These are phyloP conservation scores for Benitochromis conjunctus DNA, from an alignment of 2,113 vertebrate species.

Conservation along the genomic window DNA sequence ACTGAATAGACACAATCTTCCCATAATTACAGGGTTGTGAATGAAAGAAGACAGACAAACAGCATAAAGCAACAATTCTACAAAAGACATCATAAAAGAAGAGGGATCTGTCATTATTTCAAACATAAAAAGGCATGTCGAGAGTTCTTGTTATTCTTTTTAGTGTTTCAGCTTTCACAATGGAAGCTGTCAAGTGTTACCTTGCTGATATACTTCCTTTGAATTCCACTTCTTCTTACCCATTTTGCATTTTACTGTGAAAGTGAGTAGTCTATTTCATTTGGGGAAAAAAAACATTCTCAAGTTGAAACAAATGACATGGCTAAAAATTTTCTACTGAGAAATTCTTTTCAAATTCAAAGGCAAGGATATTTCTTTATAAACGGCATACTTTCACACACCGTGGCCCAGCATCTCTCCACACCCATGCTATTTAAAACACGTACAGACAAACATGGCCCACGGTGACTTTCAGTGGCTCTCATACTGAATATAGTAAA, in stretches of 20 bases:
- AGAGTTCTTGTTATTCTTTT: neutral
- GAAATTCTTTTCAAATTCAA: neutral
- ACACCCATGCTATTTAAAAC: neutral
- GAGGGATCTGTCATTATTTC: neutral
- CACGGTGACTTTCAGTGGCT: neutral
- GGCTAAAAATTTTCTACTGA: conserved; percentile 3
- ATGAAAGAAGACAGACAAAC: conserved; percentile 5
- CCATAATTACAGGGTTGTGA: conserved; percentile 30
- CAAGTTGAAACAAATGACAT: neutral
- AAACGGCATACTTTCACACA: conserved; percentile 12
- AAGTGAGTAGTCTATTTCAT: neutral
- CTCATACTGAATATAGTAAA: neutral
- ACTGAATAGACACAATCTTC: neutral
- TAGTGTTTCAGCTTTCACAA: neutral
- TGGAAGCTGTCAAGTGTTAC: neutral
- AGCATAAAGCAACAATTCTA: neutral
- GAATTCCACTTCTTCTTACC: neutral
- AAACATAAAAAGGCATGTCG: neutral
- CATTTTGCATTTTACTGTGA: neutral
- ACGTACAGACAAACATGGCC: neutral
- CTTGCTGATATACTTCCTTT: neutral
- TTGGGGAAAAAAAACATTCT: neutral
- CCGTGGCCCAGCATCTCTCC: neutral
- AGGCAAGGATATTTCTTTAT: neutral
- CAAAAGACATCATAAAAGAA: neutral